Evolutionary conservation across 2,888 invertebrate species (phyloP).

Genomic region (Lithophane socia): DNA sequence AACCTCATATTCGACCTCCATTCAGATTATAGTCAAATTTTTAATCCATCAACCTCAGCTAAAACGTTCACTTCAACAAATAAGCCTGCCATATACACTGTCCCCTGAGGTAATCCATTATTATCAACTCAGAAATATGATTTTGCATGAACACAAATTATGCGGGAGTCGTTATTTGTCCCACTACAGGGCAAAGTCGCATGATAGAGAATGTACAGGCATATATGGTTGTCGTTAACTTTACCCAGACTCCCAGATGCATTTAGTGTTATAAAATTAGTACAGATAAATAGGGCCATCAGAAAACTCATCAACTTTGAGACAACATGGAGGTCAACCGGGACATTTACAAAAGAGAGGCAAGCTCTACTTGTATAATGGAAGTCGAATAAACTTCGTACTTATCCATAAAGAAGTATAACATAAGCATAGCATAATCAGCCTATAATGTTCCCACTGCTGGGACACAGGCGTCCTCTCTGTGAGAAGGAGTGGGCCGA

Average conservation of each 20-base stretch:
- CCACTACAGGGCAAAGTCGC: neutral
- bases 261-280: neutral
- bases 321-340: neutral
- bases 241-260: neutral
- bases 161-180: neutral
- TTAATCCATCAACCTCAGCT: conserved; percentile 35
- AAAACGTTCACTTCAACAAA: conserved; percentile 18
- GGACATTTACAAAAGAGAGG: neutral
- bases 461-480: too few species aligned
- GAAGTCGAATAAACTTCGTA: neutral
- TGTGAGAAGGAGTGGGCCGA: too few species aligned
- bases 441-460: too few species aligned
- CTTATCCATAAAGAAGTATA: neutral
- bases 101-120: conserved; percentile 25
- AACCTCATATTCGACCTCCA: neutral
- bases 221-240: neutral
- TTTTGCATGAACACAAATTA: conserved; percentile 2
- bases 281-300: neutral
- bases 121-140: conserved; percentile 19
- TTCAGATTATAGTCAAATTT: conserved; percentile 14
- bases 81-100: conserved; percentile 7
- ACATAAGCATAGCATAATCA: too few species aligned
- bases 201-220: neutral
- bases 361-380: neutral
- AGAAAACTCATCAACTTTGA: neutral